Base-by-base conservation (phyloP, 2,113 vertebrate genomes). In the Canis aureus region DNA sequence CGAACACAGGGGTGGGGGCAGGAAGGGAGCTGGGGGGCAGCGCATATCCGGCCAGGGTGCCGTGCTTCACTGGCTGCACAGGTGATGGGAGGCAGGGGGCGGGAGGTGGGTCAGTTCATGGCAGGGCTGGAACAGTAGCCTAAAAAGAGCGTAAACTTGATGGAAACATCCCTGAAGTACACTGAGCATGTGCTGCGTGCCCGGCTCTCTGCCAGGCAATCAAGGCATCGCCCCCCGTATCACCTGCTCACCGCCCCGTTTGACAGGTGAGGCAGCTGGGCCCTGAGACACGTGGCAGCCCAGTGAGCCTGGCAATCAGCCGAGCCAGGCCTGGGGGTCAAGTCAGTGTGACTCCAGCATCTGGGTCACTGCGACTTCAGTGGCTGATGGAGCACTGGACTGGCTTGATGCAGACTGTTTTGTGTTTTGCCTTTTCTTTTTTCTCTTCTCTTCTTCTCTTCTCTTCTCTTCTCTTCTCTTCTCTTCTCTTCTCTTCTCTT, bases 211-310 rank as follows among this genome's bases (percentile, higher is more conserved):
- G 10, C 67, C 2, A n/a, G 12, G 80, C 57, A 1, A 5, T 11
- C 38, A 35, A 0, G 0, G 6, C 2, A 1, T 38, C 11, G 3
- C 12, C 23, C 60, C 11, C 57, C 4, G 11, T 2, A 0, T 1
- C 3, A 0, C 49, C 51, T 1, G 8, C 16, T 3, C 43, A 0
- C 9, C 0, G 0, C 59, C 51, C 82, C 20, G 0, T 13, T 2
- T 43, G 13, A 59, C 15, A 76, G 73, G 62, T 0, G 51, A 9
- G 85, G 12, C 55, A 16, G 35, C 2, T 0, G 25, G 59, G 43
- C 81, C 62, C 59, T 23, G 38, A 85, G 87, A 60, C 1, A 0
- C 0, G 8, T 5, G 38, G 73, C 29, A 8, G 20, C 66, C 3
- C 0, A 5, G 8, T 0, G 59, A 15, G 20, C 53, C 71, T n/a